Evolutionary conservation across 2,888 invertebrate species (phyloP).

Genomic region (Gonocerus acuteangulatus): DNA sequence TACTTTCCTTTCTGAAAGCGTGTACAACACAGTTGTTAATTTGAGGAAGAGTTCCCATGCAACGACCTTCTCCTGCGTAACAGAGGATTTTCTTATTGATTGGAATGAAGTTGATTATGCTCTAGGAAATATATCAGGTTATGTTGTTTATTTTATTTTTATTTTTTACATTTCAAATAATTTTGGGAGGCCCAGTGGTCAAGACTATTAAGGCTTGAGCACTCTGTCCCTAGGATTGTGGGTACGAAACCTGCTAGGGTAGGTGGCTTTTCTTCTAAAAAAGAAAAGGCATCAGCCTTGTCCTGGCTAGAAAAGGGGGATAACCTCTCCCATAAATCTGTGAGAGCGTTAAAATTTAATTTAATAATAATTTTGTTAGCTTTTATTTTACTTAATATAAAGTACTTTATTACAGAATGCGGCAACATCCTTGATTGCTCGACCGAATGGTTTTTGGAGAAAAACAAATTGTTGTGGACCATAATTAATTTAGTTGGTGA

Average conservation of each 20-base stretch:
- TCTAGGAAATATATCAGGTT: constrained; percentile 7
- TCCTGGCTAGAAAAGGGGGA: too few relatives aligned
- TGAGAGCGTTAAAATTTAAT: too few relatives aligned
- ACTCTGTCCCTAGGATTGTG: too few relatives aligned
- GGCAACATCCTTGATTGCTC: not conserved
- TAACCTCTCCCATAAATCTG: too few relatives aligned
- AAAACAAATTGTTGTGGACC: constrained; percentile 6
- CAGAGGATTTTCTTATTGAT: constrained; percentile 6
- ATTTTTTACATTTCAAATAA: too few relatives aligned
- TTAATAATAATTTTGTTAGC: not conserved
- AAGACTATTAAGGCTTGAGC: too few relatives aligned
- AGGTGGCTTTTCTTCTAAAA: too few relatives aligned
- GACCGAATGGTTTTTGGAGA: constrained; percentile 8
- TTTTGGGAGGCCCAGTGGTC: too few relatives aligned
- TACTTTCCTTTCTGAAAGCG: constrained; percentile 4
- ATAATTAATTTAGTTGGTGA: not conserved
- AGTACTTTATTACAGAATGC: not conserved
- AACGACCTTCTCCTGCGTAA: not conserved
- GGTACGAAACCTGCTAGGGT: too few relatives aligned
- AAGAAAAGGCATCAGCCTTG: too few relatives aligned
- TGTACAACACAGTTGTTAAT: not conserved
- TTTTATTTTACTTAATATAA: not conserved
- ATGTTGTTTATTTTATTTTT: not conserved
- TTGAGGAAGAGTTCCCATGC: not conserved
- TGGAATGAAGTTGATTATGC: constrained; percentile 1